Percentiles rank a stretch among this genome's conserved stretches.
Evolutionary conservation across 2,888 invertebrate species (phyloP).

Genomic region (Aporophyla lueneburgensis): DNA sequence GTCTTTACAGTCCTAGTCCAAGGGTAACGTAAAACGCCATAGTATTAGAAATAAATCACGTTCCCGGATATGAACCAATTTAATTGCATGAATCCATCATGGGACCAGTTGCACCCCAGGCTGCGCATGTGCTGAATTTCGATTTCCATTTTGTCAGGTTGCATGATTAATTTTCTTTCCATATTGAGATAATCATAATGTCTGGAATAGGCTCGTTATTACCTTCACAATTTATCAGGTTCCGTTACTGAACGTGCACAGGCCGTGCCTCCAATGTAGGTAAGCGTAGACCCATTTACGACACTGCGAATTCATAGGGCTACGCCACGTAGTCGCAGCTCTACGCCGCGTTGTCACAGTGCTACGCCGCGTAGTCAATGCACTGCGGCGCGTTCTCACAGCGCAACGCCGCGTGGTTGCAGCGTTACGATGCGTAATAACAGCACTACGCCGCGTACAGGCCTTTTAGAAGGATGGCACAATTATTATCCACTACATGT

Average conservation of each 20-base stretch:
- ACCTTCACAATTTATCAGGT: not conserved
- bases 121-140: not conserved
- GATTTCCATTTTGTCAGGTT: not conserved
- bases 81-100: constrained; percentile 4
- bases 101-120: not conserved
- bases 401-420: not conserved
- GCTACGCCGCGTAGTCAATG: not conserved
- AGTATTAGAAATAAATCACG: not conserved
- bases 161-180: not conserved
- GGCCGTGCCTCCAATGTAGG: not conserved
- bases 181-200: not conserved
- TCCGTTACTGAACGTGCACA: not conserved
- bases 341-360: not conserved
- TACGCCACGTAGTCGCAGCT: not conserved
- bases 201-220: not conserved
- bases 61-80: not conserved
- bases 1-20: not conserved
- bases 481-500: too few species aligned
- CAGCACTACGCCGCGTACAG: not conserved
- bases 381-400: not conserved
- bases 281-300: not conserved
- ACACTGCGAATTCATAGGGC: not conserved
- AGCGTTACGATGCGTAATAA: not conserved
- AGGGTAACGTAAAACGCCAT: not conserved
- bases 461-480: not conserved